A percentile compares a stretch with the other conserved stretches of the same genome.
Conservation (phyloP, 2,888 invertebrate genomes). For the Lucinisca nassula region DNA sequence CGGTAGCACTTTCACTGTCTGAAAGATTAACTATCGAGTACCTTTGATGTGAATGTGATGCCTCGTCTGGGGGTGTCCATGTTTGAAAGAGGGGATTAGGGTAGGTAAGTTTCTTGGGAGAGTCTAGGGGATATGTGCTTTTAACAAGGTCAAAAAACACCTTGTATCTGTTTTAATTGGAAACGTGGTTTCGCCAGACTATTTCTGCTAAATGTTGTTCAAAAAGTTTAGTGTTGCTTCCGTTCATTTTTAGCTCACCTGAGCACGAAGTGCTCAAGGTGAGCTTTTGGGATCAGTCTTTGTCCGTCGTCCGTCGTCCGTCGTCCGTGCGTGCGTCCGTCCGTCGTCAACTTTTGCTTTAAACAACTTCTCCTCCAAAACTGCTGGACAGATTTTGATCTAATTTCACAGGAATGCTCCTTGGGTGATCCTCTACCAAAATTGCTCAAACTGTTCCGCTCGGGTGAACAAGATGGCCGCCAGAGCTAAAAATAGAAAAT, state of each 20-base stretch:
- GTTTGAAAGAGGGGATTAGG: not conserved
- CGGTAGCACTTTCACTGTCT: not conserved
- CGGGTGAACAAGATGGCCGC: too few species aligned
- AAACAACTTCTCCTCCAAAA: too few species aligned
- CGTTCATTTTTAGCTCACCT: conserved; percentile 29
- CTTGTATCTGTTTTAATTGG: not conserved
- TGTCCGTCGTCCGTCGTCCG: too few species aligned
- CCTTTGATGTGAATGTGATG: not conserved
- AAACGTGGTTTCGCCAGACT: conserved; percentile 14
- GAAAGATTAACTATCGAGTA: not conserved
- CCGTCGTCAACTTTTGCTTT: too few species aligned
- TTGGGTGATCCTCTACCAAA: too few species aligned
- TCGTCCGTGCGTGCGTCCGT: too few species aligned
- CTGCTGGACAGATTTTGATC: too few species aligned
- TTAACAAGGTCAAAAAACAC: not conserved
- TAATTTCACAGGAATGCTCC: too few species aligned
- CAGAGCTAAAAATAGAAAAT: too few species aligned
- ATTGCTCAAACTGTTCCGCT: too few species aligned
- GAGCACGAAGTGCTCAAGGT: too few species aligned
- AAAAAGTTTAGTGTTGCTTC: conserved; percentile 1
- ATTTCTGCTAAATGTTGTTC: conserved; percentile 29
- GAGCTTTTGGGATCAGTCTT: too few species aligned
- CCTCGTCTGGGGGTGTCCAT: not conserved
- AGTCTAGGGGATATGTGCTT: not conserved
- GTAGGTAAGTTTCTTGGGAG: not conserved